These are phyloP conservation scores for Spatula versicolor DNA, from an alignment of 2,797 vertebrate genomes.

Conservation along the genomic window DNA sequence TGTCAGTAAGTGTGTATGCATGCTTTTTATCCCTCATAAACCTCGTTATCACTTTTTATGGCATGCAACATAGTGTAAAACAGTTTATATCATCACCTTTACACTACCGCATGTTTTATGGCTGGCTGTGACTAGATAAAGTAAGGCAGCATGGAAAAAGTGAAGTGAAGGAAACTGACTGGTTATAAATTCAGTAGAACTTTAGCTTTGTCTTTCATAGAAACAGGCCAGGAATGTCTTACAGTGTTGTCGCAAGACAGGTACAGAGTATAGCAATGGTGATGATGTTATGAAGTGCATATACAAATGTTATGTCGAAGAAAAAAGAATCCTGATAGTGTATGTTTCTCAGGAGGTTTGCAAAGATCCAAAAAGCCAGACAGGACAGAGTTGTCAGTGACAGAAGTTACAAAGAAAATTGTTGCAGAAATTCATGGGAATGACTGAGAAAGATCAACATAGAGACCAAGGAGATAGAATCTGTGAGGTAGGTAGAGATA, in stretches of 20 bases:
- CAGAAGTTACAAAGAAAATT: neutral
- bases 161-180: neutral
- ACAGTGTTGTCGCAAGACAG: neutral
- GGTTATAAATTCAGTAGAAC: neutral
- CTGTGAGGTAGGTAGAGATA: conserved; percentile 10
- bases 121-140: neutral
- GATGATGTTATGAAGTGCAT: neutral
- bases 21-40: neutral
- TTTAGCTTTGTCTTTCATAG: neutral
- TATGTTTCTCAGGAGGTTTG: neutral
- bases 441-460: conserved; percentile 10
- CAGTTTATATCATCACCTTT: neutral
- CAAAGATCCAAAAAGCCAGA: neutral
- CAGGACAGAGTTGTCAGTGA: neutral
- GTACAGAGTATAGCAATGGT: neutral
- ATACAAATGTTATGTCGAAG: neutral
- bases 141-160: neutral
- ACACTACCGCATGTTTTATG: neutral
- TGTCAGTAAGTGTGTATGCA: neutral
- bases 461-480: neutral
- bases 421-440: neutral
- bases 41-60: neutral
- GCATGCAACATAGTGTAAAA: neutral
- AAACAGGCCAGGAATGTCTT: neutral
- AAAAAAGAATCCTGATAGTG: neutral